Percentiles rank a stretch among this genome's conserved stretches.
Conservation (phyloP, 2,113 vertebrate species). For the Nothoprocta pentlandii region DNA sequence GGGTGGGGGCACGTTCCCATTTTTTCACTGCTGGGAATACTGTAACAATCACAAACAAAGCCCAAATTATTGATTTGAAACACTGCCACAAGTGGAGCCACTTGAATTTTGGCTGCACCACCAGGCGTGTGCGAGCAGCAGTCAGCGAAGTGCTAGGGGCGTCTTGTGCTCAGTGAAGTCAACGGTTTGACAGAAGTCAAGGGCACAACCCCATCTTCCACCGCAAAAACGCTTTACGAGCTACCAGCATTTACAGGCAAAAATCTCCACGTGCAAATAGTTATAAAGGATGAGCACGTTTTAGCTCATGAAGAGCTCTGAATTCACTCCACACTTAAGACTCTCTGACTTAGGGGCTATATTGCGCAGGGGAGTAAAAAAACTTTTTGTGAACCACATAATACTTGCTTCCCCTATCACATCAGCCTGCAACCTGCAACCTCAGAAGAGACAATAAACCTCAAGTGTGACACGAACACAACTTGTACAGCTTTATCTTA, state of each 20-base stretch:
- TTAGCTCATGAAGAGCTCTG: not conserved
- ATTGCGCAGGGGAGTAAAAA: too few species aligned
- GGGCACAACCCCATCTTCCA: not conserved
- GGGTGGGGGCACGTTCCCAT: not conserved
- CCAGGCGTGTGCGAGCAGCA: not conserved
- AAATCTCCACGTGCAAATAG: not conserved
- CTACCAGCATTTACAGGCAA: not conserved
- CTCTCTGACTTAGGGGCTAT: rapidly evolving
- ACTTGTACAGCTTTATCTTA: not conserved
- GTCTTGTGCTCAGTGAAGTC: not conserved
- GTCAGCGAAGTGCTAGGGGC: not conserved
- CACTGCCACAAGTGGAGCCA: not conserved
- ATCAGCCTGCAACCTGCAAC: not conserved
- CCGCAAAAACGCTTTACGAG: not conserved
- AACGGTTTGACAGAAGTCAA: not conserved
- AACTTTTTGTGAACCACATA: not conserved
- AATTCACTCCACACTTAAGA: not conserved
- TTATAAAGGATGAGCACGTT: not conserved
- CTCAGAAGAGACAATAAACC: not conserved
- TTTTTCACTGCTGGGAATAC: not conserved
- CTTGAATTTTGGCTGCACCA: not conserved
- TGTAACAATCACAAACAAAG: not conserved
- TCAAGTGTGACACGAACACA: not conserved
- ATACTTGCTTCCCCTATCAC: not conserved
- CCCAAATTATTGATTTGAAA: constrained; percentile 34